Conservation (phyloP, 2,113 vertebrate genomes). For the Procavia capensis region DNA sequence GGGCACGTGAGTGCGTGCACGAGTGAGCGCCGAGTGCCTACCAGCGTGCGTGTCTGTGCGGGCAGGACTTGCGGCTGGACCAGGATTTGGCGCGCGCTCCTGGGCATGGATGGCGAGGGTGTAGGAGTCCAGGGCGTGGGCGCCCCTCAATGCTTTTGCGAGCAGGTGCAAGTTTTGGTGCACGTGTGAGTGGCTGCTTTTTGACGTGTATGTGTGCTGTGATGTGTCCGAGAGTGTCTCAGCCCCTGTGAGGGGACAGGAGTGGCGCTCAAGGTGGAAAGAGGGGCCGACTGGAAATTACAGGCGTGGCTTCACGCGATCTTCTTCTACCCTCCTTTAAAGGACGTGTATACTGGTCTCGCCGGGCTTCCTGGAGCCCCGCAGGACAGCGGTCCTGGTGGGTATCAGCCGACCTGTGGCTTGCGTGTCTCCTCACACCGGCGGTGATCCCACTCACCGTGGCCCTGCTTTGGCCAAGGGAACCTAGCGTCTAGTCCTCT, state of each 20-base stretch:
- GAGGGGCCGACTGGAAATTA: not conserved
- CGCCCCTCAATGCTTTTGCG: not conserved
- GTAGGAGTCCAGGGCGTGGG: not conserved
- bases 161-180: constrained; percentile 17
- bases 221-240: not conserved
- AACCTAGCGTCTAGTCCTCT: not conserved
- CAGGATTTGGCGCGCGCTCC: not conserved
- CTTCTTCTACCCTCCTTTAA: not conserved
- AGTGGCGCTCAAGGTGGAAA: not conserved
- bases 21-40: not conserved
- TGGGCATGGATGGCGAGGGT: not conserved
- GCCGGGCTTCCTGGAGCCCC: not conserved
- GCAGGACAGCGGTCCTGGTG: not conserved
- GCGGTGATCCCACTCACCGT: not conserved
- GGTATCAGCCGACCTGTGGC: not conserved
- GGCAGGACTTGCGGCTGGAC: not conserved
- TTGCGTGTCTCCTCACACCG: not conserved
- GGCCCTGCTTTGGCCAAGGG: not conserved
- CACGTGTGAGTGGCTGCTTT: not conserved
- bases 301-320: not conserved
- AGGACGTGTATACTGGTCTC: not conserved
- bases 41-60: not conserved
- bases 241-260: not conserved
- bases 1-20: not conserved
- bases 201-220: not conserved